Conservation (phyloP, 1,140 invertebrate species). For the Drosophila mayri region DNA sequence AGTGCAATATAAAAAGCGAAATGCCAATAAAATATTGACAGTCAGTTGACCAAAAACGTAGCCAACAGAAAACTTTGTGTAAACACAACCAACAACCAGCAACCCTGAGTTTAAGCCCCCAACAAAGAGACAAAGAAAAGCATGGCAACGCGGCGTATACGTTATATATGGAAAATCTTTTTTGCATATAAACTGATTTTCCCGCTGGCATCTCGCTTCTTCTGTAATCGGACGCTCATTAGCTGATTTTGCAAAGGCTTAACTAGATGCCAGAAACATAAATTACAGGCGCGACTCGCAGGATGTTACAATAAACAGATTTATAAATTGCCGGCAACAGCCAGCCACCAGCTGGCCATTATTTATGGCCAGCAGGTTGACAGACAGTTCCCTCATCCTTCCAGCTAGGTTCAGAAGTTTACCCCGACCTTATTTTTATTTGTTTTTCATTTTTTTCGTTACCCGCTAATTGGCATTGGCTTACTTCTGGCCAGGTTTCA, state of each 20-base stretch:
- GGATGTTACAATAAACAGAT: conserved; percentile 52
- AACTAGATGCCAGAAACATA: conserved; percentile 47
- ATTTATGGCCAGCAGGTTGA: conserved; percentile 47
- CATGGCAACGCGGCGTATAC: conserved; percentile 43
- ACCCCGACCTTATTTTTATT: not conserved
- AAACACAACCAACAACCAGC: conserved; percentile 25
- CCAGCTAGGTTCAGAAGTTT: not conserved
- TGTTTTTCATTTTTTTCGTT: conserved; percentile 25
- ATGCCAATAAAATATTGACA: conserved; percentile 67
- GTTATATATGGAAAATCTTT: conserved; percentile 18
- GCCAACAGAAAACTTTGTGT: conserved; percentile 36
- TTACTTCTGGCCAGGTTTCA: conserved; percentile 9
- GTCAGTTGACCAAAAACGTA: conserved; percentile 45
- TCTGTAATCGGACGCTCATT: conserved; percentile 55
- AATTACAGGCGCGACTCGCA: conserved; percentile 32
- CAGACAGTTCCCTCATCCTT: conserved; percentile 31
- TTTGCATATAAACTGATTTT: conserved; percentile 13
- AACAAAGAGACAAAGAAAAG: not conserved
- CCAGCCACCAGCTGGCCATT: conserved; percentile 41
- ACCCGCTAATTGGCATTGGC: conserved; percentile 49
- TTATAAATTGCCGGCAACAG: conserved; percentile 39
- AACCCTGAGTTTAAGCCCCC: not conserved
- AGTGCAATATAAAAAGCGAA: conserved; percentile 41
- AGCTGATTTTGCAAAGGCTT: conserved; percentile 24
- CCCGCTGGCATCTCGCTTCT: not conserved